phyloP scores from a whole-genome alignment of 2,797 vertebrate species.

The Triplophysa yarkandensis region DNA sequence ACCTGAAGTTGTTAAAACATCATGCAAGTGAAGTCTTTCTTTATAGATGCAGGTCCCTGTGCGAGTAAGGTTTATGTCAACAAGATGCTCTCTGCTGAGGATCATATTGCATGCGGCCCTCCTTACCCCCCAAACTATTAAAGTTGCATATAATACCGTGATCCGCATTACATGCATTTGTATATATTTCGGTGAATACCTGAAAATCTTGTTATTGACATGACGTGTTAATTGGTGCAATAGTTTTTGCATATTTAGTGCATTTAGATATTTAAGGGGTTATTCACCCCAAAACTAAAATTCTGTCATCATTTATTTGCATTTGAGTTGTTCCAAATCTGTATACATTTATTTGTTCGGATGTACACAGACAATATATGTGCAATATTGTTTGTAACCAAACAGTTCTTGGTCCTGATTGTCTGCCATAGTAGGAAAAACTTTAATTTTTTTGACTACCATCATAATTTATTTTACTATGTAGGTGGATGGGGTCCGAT shows the following conservation, averaged over 20 bases:
- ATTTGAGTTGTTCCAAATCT: no score
- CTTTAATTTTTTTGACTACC: no score
- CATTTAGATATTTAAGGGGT: no score
- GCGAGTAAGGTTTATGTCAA: constrained; percentile 73
- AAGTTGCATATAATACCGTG: constrained; percentile 74
- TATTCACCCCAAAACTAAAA: no score
- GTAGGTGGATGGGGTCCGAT: no score
- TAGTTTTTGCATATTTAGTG: background rate
- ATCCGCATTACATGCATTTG: constrained; percentile 56
- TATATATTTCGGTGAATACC: constrained; percentile 40
- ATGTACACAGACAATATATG: no score
- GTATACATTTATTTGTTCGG: no score
- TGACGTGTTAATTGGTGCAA: background rate
- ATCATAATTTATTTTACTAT: no score
- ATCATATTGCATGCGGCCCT: constrained; percentile 73
- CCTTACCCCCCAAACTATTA: constrained; percentile 67
- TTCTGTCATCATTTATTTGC: no score
- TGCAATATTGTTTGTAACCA: no score
- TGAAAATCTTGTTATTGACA: constrained; percentile 51
- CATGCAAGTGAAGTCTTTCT: constrained; percentile 55
- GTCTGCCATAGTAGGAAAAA: no score
- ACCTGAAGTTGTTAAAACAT: constrained; percentile 35
- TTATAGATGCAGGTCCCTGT: constrained; percentile 53
- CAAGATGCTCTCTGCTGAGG: constrained; percentile 69
- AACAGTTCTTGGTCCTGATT: no score